Percentiles rank a stretch among this genome's conserved stretches.
Evolutionary conservation across 2,113 vertebrate genomes (phyloP).

Genomic region (rat (Rattus norvegicus)): DNA sequence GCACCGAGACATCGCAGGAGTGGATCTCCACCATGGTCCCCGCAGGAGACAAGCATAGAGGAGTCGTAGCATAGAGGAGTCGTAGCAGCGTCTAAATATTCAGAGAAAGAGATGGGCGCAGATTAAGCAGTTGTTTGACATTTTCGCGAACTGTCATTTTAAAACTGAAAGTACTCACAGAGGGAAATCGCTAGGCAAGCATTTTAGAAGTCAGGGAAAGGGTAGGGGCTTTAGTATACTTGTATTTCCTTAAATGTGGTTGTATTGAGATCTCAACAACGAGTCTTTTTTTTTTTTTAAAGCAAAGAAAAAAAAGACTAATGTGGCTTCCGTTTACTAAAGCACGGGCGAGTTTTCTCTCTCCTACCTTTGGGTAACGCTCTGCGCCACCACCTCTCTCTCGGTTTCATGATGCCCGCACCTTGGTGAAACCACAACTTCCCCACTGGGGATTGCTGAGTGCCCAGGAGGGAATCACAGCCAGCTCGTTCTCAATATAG

Average conservation of each 20-base stretch:
- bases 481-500: slow-evolving; percentile 92
- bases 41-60: neutral
- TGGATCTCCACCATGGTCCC: neutral
- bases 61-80: neutral
- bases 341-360: neutral
- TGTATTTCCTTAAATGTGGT: slow-evolving; percentile 37
- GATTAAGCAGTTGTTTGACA: neutral
- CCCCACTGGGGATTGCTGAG: slow-evolving; percentile 58
- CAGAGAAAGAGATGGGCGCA: neutral
- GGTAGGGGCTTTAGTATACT: neutral
- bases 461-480: slow-evolving; percentile 81
- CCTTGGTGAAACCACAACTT: slow-evolving; percentile 84
- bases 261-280: neutral
- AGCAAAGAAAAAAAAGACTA: neutral
- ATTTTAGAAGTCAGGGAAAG: neutral
- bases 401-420: slow-evolving; percentile 76
- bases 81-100: neutral
- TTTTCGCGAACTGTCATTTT: neutral
- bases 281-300: neutral
- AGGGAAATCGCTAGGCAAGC: neutral
- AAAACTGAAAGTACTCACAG: slow-evolving; percentile 20
- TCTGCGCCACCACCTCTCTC: slow-evolving; percentile 41
- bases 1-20: neutral
- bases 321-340: neutral
- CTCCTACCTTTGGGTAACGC: slow-evolving; percentile 56